Percentiles rank a stretch among this genome's conserved stretches.
phyloP scores from a whole-genome alignment of 2,113 vertebrate species.

The Pimephales promelas region DNA sequence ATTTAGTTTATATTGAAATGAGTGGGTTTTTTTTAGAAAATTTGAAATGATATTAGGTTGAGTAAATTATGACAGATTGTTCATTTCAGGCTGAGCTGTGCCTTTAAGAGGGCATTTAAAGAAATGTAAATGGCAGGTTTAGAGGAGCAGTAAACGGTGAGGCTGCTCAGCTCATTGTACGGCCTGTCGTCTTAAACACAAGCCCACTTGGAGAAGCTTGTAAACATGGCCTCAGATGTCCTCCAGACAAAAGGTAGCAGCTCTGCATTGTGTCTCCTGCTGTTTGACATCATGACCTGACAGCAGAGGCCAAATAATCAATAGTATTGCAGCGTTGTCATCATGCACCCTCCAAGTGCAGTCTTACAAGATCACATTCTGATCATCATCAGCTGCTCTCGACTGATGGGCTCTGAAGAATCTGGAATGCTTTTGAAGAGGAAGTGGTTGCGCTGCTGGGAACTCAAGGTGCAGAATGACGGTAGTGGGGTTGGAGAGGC shows the following conservation, averaged over 20 bases:
- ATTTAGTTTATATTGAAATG: not conserved
- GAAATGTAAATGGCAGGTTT: constrained; percentile 11
- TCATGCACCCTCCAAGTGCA: not conserved
- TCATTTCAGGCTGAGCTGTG: not conserved
- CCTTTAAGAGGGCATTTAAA: not conserved
- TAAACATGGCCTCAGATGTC: constrained; percentile 38
- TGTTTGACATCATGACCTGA: constrained; percentile 21
- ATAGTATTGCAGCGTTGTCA: not conserved
- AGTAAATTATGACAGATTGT: not conserved
- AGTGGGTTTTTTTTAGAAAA: not conserved
- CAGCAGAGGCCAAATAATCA: constrained; percentile 43
- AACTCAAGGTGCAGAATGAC: constrained; percentile 34
- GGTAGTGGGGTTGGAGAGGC: constrained; percentile 1
- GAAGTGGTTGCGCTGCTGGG: constrained; percentile 47
- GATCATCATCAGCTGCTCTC: constrained; percentile 40
- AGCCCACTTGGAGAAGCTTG: constrained; percentile 26
- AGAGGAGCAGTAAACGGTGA: not conserved
- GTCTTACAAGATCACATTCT: constrained; percentile 33
- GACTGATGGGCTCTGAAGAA: no score
- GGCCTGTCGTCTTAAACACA: constrained; percentile 5
- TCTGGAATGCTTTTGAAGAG: constrained; percentile 47
- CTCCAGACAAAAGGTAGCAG: constrained; percentile 10
- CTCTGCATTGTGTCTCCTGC: not conserved
- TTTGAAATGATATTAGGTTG: not conserved
- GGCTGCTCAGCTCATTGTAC: not conserved